Percentiles rank a stretch among this genome's conserved stretches.
Evolutionary conservation across 2,113 vertebrate genomes (phyloP).

Genomic region (Probosciger aterrimus): DNA sequence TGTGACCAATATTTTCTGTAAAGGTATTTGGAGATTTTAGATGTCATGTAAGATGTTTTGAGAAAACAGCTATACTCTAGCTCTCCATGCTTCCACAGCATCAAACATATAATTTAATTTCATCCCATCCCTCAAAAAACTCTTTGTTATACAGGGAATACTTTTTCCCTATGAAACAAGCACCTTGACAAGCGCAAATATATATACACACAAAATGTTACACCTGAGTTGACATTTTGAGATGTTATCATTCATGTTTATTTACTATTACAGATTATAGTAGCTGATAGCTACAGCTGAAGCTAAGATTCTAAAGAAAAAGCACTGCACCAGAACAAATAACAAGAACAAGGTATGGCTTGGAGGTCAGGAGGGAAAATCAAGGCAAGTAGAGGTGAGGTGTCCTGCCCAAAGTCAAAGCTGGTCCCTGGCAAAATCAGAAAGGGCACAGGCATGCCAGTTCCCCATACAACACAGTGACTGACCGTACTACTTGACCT

Average conservation of each 20-base stretch:
- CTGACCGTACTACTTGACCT: not conserved
- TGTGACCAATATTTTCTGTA: not conserved
- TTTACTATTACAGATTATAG: not conserved
- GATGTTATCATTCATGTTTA: not conserved
- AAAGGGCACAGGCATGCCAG: accelerated
- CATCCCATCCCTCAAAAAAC: not conserved
- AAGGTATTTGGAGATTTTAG: not conserved
- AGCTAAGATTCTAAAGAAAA: not conserved
- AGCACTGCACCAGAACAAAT: not conserved
- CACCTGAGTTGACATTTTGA: not conserved
- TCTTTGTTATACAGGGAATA: not conserved
- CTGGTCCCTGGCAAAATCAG: not conserved
- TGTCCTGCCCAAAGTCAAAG: not conserved
- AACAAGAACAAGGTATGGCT: accelerated
- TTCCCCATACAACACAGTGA: not conserved
- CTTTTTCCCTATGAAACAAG: not conserved
- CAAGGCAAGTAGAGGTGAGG: not conserved
- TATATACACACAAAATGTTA: not conserved
- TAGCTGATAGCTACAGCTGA: not conserved
- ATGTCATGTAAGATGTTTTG: not conserved
- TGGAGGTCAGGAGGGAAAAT: not conserved
- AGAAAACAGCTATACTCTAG: not conserved
- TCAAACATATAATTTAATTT: not conserved
- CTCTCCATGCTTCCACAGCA: not conserved
- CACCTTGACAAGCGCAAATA: not conserved